phyloP scores from a whole-genome alignment of 2,797 vertebrate genomes.

The Catostomus latipinnis region DNA sequence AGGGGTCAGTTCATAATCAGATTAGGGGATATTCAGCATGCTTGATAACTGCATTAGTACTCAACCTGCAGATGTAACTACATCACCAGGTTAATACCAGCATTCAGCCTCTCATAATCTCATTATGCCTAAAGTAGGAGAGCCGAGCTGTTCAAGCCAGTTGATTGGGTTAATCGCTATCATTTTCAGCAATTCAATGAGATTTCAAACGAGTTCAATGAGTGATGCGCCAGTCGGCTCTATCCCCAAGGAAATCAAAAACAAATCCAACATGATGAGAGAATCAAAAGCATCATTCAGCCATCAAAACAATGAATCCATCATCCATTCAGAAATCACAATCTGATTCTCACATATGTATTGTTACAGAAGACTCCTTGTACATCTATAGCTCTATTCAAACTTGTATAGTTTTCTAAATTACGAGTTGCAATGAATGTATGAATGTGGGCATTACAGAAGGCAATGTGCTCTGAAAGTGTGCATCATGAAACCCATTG shows the following conservation, averaged over 20 bases:
- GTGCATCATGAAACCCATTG: too few relatives aligned
- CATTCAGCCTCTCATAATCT: slow-evolving; percentile 74
- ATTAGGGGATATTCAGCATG: slow-evolving; percentile 76
- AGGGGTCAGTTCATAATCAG: slow-evolving; percentile 74
- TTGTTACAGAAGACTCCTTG: background rate
- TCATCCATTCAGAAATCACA: slow-evolving; percentile 46
- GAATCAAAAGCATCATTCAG: slow-evolving; percentile 65
- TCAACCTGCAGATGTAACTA: slow-evolving; percentile 79
- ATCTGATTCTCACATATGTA: background rate
- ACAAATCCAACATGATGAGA: slow-evolving; percentile 66
- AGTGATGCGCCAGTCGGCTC: slow-evolving; percentile 63
- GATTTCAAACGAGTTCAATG: slow-evolving; percentile 68
- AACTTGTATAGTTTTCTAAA: too few relatives aligned
- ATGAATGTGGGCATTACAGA: too few relatives aligned
- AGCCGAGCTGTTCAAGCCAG: slow-evolving; percentile 69
- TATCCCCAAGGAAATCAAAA: slow-evolving; percentile 74
- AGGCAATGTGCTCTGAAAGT: too few relatives aligned
- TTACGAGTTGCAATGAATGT: too few relatives aligned
- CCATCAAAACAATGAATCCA: slow-evolving; percentile 68
- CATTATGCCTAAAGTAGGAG: slow-evolving; percentile 70
- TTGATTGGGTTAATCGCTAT: slow-evolving; percentile 76
- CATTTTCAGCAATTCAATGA: slow-evolving; percentile 73
- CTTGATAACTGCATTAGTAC: slow-evolving; percentile 79
- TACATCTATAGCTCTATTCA: too few relatives aligned
- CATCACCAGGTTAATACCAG: slow-evolving; percentile 81